A percentile compares a stretch with the other conserved stretches of the same genome.
These are phyloP conservation scores for Myotis lucifugus DNA, from an alignment of 2,113 vertebrate genomes.

Conservation along the genomic window DNA sequence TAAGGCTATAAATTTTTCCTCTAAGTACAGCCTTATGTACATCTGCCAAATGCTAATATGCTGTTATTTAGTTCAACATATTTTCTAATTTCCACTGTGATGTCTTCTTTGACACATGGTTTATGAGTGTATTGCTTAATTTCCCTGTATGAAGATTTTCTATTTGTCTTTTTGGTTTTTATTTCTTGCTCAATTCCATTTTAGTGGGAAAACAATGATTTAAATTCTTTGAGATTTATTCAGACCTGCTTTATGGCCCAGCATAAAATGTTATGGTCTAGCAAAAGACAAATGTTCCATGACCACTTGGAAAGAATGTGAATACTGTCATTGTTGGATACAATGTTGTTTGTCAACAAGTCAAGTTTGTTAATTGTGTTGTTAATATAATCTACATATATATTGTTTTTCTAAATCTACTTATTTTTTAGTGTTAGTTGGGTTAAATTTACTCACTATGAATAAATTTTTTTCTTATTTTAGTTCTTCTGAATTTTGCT, in stretches of 20 bases:
- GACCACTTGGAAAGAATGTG: slow-evolving; percentile 28
- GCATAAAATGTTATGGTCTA: slow-evolving; percentile 8
- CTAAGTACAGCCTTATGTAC: background rate
- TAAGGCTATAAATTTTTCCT: background rate
- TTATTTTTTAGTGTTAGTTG: background rate
- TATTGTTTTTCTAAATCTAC: background rate
- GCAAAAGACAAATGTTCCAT: background rate
- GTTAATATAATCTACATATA: background rate
- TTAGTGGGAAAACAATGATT: background rate
- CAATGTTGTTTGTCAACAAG: background rate
- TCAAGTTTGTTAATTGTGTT: background rate
- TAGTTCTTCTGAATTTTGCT: background rate
- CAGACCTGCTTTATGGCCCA: background rate
- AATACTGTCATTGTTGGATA: slow-evolving; percentile 3
- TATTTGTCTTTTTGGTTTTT: slow-evolving; percentile 31
- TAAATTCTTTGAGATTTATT: background rate
- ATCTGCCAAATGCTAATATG: background rate
- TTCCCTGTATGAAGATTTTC: background rate
- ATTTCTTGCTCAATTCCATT: background rate
- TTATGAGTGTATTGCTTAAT: background rate
- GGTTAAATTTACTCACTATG: background rate
- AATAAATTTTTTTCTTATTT: slow-evolving; percentile 2
- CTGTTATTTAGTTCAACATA: background rate
- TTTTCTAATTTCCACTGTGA: background rate
- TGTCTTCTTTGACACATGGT: background rate